Base-by-base conservation (phyloP, 2,113 vertebrate species). In the Podarcis raffonei region DNA sequence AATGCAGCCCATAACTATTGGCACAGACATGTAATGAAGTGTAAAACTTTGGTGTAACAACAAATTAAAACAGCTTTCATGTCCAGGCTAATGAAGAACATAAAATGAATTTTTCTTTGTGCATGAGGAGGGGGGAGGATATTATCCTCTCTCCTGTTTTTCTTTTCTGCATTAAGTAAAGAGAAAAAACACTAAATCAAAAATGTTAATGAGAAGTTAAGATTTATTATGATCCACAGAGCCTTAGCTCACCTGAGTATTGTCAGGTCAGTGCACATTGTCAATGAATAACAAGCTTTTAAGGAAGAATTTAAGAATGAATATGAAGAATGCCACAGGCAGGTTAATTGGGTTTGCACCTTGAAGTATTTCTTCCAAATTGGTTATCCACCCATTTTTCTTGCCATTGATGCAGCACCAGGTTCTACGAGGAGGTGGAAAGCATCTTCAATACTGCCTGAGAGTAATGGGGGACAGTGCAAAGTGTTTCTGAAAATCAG, bases 11-110 rank as follows among this genome's bases (percentile, higher is more conserved):
- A 2, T 92, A 92, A 81, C 92, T 95, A 94, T 93, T 76, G 35
- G 91, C 89, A 68, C 65, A 86, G 65, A 75, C 91, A 91, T 91
- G 87, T 91, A 95, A 95, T 92, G 86, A 86, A 94, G 77, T 89
- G 57, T 89, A 89, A 89, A 95, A 87, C 84, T 90, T 94, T 74
- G 12, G 86, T 94, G 79, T 95, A 93, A 93, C 72, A 93, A 93
- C 79, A 95, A 95, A 94, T 94, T 95, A 95, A 96, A 95, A 87
- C 62, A 92, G 89, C 81, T 93, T 95, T 94, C 93, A 92, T 85
- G 59, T 91, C 90, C 76, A 86, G 37, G 77, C 37, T 93, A 92
- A 94, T 92, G 71, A 92, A 93, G 3, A 93, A 92, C 59, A 32
- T 90, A 93, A 95, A 86, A 90, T 86, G 71, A 0, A 80, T 85